These are phyloP conservation scores for Drosophila peninsularis DNA, from an alignment of 2,888 invertebrate species.

Conservation along the genomic window DNA sequence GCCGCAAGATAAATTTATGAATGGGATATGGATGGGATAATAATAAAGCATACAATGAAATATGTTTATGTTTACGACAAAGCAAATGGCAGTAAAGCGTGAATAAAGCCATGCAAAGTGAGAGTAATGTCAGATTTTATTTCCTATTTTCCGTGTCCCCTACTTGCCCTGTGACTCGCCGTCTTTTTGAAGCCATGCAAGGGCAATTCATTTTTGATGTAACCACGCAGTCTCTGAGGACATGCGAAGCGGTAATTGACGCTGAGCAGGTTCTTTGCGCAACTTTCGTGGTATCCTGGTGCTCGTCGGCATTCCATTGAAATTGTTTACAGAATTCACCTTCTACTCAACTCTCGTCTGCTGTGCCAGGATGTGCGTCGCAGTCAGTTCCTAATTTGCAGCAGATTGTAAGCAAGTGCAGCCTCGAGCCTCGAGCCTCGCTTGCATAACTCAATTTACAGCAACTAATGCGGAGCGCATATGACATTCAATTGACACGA, in stretches of 20 bases:
- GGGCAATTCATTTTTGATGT: not conserved
- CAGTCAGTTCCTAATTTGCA: constrained; percentile 41
- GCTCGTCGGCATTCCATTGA: not conserved
- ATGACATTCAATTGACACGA: constrained; percentile 62
- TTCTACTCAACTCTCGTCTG: constrained; percentile 23
- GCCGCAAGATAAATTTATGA: constrained; percentile 58
- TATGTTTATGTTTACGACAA: constrained; percentile 74
- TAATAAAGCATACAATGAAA: constrained; percentile 60
- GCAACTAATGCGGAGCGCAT: constrained; percentile 23
- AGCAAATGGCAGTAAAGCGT: constrained; percentile 72
- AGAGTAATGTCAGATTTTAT: constrained; percentile 53
- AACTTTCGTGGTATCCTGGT: not conserved
- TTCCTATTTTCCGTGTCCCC: not conserved
- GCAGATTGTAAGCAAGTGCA: constrained; percentile 53
- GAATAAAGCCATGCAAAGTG: constrained; percentile 58
- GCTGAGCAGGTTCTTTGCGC: not conserved
- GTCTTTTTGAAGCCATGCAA: not conserved
- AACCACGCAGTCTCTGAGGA: not conserved
- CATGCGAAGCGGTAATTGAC: constrained; percentile 1
- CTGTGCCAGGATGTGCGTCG: constrained; percentile 22
- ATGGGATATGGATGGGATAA: constrained; percentile 58
- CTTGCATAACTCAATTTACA: constrained; percentile 74
- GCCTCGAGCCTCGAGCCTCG: constrained; percentile 35
- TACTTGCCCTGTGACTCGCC: constrained; percentile 7
- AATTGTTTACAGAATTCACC: constrained; percentile 16